Base-by-base conservation (phyloP, 1,140 invertebrate genomes). In the Nasonia longicornis region DNA sequence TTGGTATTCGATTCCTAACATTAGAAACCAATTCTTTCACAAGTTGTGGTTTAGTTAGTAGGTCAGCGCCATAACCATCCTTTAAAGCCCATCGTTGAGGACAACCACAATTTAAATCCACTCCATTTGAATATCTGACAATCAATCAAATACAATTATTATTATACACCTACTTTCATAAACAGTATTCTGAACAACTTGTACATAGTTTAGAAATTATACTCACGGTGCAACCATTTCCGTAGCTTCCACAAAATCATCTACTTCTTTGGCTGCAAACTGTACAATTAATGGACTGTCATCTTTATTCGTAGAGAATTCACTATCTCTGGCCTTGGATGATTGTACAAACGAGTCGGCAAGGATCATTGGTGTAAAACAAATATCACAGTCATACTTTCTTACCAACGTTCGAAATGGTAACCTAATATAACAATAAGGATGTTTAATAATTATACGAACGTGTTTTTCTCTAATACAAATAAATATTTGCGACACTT, bases 101-200 rank as follows among this genome's bases (percentile, higher is more conserved):
- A 87, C 98, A 99, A 11, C 98, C 98, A 92, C 98, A 99, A 88
- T 99, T 99, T 48, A 99, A 91, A 92, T 99, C 98, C 3, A 98
- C 95, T 31, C 98, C 98, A 93, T 97, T 95, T 72, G 94, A 94
- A 92, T 95, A 94, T 26, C 95, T 96, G 79, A 64, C 75, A 63
- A 71, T 58, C 12, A 87, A 67, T 58, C 29, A 87, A 79, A 79
- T 78, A 14, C 16, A 80, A 45, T 29, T 58, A 26, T 31, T 52
- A 80, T 26, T 64, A 0, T 48, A 20, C 8, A 16, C 26, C 71
- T 26, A 69, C 7, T 2, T 45, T 7, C 0, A 16, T 1, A 74
- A 79, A 81, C 42, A 76, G 72, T 70, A 75, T 71, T 81, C 81
- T 20, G 29, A 77, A 42, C 38, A 42, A 42, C 7, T 42, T 8